phyloP scores from a whole-genome alignment of 1,140 invertebrate genomes.

The Temnothorax longispinosus region DNA sequence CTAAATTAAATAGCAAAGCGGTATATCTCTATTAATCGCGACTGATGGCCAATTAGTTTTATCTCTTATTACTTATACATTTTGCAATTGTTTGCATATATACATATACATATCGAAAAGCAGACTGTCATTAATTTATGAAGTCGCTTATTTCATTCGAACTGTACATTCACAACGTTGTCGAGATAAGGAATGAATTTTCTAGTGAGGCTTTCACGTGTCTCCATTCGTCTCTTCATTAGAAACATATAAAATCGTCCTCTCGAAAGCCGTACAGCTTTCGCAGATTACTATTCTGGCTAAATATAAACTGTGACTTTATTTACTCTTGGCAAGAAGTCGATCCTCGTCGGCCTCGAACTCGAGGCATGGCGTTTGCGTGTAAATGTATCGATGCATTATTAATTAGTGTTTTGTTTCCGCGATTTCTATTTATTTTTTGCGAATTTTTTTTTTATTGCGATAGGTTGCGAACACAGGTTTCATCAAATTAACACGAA shows the following conservation, averaged over 20 bases:
- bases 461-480: background rate
- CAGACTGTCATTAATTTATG: background rate
- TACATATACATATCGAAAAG: background rate
- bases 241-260: conserved; percentile 46
- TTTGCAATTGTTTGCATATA: background rate
- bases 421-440: background rate
- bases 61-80: conserved; percentile 13
- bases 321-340: conserved; percentile 70
- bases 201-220: background rate
- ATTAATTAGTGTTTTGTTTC: conserved; percentile 21
- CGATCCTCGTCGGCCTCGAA: conserved; percentile 34
- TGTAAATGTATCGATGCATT: conserved; percentile 58
- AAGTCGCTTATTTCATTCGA: background rate
- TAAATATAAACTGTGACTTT: conserved; percentile 71
- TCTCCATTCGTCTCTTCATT: background rate
- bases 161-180: background rate
- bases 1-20: background rate
- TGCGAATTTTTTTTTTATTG: background rate
- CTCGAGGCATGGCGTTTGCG: conserved; percentile 4
- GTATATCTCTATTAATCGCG: background rate
- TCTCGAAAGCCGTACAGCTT: conserved; percentile 38
- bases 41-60: background rate
- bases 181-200: background rate
- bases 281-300: conserved; percentile 60
- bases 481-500: background rate